phyloP scores from a whole-genome alignment of 2,113 vertebrate genomes.

The Morone saxatilis region DNA sequence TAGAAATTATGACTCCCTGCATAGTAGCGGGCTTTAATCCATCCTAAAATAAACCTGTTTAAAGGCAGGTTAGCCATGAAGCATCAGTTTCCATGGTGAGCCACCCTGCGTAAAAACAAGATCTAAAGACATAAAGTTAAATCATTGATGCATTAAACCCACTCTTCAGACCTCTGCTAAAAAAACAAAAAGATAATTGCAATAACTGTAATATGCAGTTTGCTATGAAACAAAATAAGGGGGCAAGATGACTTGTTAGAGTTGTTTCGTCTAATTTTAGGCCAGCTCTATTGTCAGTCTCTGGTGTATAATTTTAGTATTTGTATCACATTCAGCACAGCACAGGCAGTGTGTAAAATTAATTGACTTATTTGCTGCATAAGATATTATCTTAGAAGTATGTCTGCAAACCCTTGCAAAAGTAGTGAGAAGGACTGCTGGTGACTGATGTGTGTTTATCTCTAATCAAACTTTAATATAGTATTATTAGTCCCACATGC shows the following conservation, averaged over 20 bases:
- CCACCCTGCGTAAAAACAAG: slow-evolving; percentile 14
- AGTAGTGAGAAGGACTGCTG: background rate
- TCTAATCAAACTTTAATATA: slow-evolving; percentile 14
- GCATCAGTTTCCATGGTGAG: slow-evolving; percentile 23
- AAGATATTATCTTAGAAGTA: slow-evolving; percentile 26
- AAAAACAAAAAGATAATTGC: slow-evolving; percentile 31
- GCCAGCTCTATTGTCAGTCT: slow-evolving; percentile 10
- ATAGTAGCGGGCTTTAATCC: background rate
- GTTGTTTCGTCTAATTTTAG: slow-evolving; percentile 22
- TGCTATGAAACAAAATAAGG: slow-evolving; percentile 18
- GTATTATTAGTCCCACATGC: slow-evolving; percentile 15
- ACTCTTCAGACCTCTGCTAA: slow-evolving; percentile 5
- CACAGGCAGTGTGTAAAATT: background rate
- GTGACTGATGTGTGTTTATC: slow-evolving; percentile 6
- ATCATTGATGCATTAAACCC: slow-evolving; percentile 23
- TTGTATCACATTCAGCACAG: slow-evolving; percentile 44
- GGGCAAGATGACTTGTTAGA: background rate
- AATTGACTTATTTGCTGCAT: slow-evolving; percentile 20
- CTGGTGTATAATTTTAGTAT: slow-evolving; percentile 39
- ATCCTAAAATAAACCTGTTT: slow-evolving; percentile 13
- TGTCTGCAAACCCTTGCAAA: background rate
- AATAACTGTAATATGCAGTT: slow-evolving; percentile 24
- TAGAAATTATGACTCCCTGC: background rate
- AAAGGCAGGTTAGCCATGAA: slow-evolving; percentile 21
- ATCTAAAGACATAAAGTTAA: slow-evolving; percentile 18